Percentiles rank a stretch among this genome's conserved stretches.
Conservation (phyloP, 2,113 vertebrate genomes). For the Panthera uncia region DNA sequence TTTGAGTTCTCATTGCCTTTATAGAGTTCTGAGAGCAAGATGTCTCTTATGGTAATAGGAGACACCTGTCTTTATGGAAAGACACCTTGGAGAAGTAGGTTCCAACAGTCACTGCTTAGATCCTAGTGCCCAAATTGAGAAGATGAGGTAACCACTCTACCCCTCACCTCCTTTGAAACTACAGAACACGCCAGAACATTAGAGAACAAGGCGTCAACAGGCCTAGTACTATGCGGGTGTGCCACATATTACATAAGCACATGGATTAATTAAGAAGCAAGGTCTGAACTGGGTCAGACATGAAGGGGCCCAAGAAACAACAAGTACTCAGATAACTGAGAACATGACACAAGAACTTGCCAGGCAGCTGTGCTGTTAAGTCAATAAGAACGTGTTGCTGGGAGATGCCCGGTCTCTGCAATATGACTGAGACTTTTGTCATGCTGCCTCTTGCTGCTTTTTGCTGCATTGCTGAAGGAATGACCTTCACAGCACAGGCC, state of each 20-base stretch:
- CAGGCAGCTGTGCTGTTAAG: background rate
- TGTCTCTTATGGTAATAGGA: background rate
- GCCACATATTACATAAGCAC: background rate
- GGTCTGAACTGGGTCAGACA: background rate
- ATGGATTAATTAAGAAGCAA: constrained; percentile 22
- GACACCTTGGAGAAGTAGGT: background rate
- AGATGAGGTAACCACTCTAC: background rate
- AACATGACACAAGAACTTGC: background rate
- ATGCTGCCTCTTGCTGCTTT: background rate
- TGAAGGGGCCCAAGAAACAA: background rate
- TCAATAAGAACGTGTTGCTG: background rate
- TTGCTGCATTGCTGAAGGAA: background rate
- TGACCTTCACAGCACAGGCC: background rate
- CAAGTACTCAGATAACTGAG: background rate
- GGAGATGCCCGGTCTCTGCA: background rate
- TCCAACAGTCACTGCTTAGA: background rate
- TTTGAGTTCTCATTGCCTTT: background rate
- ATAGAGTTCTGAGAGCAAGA: background rate
- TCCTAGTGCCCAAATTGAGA: background rate
- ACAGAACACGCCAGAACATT: background rate
- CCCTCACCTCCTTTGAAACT: background rate
- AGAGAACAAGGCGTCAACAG: background rate
- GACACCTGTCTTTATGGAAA: background rate
- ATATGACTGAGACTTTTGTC: background rate
- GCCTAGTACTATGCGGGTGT: background rate